Percentiles rank a stretch among this genome's conserved stretches.
phyloP scores from a whole-genome alignment of 2,888 invertebrate genomes.

The Ischnura elegans region DNA sequence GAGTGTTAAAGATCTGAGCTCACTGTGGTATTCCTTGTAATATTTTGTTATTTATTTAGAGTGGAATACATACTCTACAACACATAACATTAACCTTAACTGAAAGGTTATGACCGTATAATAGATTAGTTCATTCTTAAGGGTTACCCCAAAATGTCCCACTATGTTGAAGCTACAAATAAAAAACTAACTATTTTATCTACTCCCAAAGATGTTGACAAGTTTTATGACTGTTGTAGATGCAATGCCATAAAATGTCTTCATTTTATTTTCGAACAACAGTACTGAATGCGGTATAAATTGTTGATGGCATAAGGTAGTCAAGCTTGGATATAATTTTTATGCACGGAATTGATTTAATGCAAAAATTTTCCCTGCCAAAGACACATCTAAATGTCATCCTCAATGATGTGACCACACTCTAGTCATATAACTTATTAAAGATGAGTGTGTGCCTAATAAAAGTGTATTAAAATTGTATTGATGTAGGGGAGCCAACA shows the following conservation, averaged over 20 bases:
- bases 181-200: constrained; percentile 64
- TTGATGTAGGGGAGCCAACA: not conserved
- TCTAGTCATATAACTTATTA: not conserved
- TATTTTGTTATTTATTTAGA: constrained; percentile 66
- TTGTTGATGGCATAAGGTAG: not conserved
- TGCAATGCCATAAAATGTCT: not conserved
- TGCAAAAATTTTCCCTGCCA: not conserved
- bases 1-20: constrained; percentile 56
- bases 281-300: not conserved
- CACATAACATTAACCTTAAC: constrained; percentile 49
- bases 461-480: not conserved
- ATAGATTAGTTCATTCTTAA: constrained; percentile 44
- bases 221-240: constrained; percentile 41
- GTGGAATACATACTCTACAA: constrained; percentile 51
- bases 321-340: not conserved
- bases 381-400: not conserved
- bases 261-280: not conserved
- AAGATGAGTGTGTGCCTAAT: constrained; percentile 50
- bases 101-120: constrained; percentile 9
- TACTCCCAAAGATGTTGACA: constrained; percentile 55
- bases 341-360: constrained; percentile 9
- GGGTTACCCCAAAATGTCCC: constrained; percentile 56
- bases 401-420: not conserved
- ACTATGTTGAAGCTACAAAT: constrained; percentile 53
- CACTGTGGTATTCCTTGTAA: constrained; percentile 64